A percentile compares a stretch with the other conserved stretches of the same genome.
phyloP scores from a whole-genome alignment of 2,113 vertebrate genomes.

The Brienomyrus longianalis region DNA sequence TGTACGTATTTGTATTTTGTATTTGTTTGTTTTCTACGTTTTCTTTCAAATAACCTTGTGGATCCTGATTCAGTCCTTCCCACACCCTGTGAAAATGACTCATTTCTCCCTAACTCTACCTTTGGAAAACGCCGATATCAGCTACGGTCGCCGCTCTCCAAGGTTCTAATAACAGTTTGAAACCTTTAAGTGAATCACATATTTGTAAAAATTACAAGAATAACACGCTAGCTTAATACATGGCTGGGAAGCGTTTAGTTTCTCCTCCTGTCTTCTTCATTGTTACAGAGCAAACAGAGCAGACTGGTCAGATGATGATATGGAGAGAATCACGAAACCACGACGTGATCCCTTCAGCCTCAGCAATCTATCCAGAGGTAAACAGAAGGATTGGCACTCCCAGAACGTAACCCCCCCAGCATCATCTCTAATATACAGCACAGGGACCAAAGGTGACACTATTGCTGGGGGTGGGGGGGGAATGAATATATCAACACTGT shows the following conservation, averaged over 20 bases:
- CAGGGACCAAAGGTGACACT: slow-evolving; percentile 5
- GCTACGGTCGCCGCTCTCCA: too few relatives aligned
- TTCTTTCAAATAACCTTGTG: not conserved
- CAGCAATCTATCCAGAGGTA: not conserved
- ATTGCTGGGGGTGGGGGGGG: not conserved
- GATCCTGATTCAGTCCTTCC: not conserved
- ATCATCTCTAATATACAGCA: not conserved
- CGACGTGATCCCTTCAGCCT: not conserved
- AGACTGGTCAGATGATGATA: not conserved
- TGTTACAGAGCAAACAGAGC: not conserved
- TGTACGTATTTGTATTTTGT: too few relatives aligned
- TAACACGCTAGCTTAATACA: too few relatives aligned
- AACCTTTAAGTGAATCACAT: too few relatives aligned
- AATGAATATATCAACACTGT: not conserved
- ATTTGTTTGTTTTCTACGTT: not conserved
- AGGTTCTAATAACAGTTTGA: too few relatives aligned
- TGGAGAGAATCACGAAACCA: not conserved
- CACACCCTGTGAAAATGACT: not conserved
- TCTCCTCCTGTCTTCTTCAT: not conserved
- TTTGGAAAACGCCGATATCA: not conserved
- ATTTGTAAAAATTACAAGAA: too few relatives aligned
- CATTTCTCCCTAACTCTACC: not conserved
- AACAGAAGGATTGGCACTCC: not conserved
- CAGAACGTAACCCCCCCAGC: not conserved
- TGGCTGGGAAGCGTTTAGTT: not conserved